Conservation (phyloP, 2,888 invertebrate species). For the Dorcus hopei region DNA sequence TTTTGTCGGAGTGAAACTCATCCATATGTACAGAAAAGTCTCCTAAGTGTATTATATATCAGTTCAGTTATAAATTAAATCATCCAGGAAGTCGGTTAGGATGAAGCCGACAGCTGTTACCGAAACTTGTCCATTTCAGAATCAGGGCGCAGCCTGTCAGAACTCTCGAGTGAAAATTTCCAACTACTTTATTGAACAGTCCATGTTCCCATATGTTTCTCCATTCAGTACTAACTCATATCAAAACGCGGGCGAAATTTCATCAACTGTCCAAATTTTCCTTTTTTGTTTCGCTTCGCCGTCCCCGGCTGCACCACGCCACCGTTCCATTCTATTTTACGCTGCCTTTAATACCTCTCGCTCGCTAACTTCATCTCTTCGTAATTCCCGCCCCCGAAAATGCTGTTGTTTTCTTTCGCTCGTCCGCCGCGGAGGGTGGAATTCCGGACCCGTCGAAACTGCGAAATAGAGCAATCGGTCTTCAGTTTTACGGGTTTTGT, state of each 20-base stretch:
- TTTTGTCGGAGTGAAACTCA: too few species aligned
- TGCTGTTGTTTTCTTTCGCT: conserved; percentile 8
- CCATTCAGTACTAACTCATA: conserved; percentile 22
- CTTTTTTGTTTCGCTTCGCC: not conserved
- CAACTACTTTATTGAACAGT: conserved; percentile 33
- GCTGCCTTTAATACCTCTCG: not conserved
- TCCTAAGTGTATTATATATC: too few species aligned
- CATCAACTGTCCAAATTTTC: not conserved
- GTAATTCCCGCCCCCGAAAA: conserved; percentile 13
- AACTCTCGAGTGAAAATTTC: conserved; percentile 21
- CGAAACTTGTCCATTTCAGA: conserved; percentile 32
- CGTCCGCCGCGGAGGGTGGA: conserved; percentile 12
- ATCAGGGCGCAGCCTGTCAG: conserved; percentile 25
- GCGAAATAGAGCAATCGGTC: conserved; percentile 31
- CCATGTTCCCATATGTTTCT: conserved; percentile 35
- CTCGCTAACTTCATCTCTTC: conserved; percentile 11
- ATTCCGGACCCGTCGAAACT: conserved; percentile 13
- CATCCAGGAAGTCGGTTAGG: not conserved
- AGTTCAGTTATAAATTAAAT: too few species aligned
- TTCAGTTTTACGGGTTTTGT: conserved; percentile 16
- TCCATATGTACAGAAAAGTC: too few species aligned
- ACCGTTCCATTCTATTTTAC: not conserved
- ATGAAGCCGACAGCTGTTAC: conserved; percentile 32
- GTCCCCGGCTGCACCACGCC: not conserved
- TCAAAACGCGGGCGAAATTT: conserved; percentile 17